phyloP scores from a whole-genome alignment of 1,140 invertebrate genomes.

The Cheumatopsyche charites region DNA sequence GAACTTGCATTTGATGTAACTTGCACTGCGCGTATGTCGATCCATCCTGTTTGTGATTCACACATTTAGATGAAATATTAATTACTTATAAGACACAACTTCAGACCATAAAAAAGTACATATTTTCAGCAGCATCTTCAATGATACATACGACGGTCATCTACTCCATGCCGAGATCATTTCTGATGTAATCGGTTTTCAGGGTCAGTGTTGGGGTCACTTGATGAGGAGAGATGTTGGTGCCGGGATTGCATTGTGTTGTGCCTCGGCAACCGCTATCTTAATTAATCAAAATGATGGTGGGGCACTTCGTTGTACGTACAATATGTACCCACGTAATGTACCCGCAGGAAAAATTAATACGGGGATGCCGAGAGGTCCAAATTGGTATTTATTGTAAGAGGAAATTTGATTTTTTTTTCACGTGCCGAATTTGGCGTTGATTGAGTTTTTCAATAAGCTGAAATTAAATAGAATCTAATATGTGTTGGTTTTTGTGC shows the following conservation, averaged over 20 bases:
- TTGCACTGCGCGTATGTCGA: too few relatives aligned
- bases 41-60: too few relatives aligned
- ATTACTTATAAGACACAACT: too few relatives aligned
- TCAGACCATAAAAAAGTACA: too few relatives aligned
- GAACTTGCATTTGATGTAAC: too few relatives aligned
- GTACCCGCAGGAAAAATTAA: conserved; percentile 13
- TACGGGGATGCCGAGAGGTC: neutral
- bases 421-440: too few relatives aligned
- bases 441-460: too few relatives aligned
- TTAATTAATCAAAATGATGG: conserved; percentile 48
- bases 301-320: conserved; percentile 6
- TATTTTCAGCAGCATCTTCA: too few relatives aligned
- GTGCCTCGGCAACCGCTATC: conserved; percentile 44
- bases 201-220: conserved; percentile 39
- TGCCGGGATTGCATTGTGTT: conserved; percentile 46
- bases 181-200: conserved; percentile 42
- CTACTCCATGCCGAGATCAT: conserved; percentile 9
- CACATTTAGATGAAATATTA: too few relatives aligned
- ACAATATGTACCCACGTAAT: neutral
- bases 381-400: neutral
- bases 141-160: neutral
- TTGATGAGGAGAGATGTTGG: conserved; percentile 43
- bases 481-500: too few relatives aligned
- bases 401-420: neutral
- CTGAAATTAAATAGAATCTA: too few relatives aligned